phyloP scores from a whole-genome alignment of 2,113 vertebrate genomes.

The Tamias sibiricus region DNA sequence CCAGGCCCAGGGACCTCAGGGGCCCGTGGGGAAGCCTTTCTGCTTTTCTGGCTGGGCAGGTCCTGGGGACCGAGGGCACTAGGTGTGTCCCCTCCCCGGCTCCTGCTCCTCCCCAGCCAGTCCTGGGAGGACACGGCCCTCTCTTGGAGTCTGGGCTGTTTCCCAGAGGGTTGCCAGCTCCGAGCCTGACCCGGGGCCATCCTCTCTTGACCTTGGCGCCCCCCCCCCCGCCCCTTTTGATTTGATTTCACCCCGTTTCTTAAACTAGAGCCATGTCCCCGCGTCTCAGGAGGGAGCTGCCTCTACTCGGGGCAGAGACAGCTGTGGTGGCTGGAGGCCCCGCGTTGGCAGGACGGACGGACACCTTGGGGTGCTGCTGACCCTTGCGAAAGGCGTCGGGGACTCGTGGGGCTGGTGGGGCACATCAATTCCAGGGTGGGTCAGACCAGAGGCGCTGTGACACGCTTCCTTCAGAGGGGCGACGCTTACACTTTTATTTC shows the following conservation, averaged over 20 bases:
- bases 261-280: neutral
- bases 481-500: neutral
- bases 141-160: no score
- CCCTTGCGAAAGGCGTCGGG: neutral
- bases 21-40: neutral
- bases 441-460: neutral
- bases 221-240: neutral
- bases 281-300: neutral
- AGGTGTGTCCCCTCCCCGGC: neutral
- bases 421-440: neutral
- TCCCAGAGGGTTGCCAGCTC: neutral
- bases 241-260: neutral
- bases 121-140: neutral
- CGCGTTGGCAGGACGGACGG: rapidly evolving
- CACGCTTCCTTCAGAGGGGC: neutral
- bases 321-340: rapidly evolving
- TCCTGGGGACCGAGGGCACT: neutral
- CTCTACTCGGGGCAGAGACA: neutral
- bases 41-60: neutral
- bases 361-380: neutral
- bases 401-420: neutral
- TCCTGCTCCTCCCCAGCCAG: neutral
- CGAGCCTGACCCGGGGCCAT: neutral
- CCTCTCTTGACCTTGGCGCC: neutral
- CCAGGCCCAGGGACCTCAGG: neutral